Evolutionary conservation across 2,888 invertebrate species (phyloP).

Genomic region (Beris chalybata): DNA sequence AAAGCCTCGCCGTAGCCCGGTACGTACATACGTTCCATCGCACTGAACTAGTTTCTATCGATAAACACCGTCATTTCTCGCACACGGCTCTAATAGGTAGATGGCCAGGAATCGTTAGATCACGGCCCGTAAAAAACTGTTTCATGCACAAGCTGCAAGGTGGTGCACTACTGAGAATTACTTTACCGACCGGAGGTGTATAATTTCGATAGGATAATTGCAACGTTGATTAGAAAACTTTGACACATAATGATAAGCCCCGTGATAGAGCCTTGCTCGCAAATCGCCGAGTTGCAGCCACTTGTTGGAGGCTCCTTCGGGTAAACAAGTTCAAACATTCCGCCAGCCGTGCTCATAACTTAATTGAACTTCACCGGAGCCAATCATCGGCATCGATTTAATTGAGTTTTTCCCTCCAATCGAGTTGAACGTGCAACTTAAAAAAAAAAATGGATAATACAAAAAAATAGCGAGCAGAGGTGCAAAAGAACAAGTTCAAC

Average conservation of each 20-base stretch:
- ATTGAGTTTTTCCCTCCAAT: conserved; percentile 37
- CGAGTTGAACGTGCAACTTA: conserved; percentile 15
- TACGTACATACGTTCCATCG: background rate
- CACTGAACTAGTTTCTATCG: conserved; percentile 17
- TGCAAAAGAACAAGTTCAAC: too few species aligned
- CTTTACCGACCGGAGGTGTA: conserved; percentile 9
- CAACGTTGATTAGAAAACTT: conserved; percentile 38
- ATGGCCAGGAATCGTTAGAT: too few species aligned
- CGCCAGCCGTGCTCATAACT: conserved; percentile 34
- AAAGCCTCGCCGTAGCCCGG: too few species aligned
- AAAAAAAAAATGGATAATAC: too few species aligned
- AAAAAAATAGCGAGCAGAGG: too few species aligned
- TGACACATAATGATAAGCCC: conserved; percentile 38
- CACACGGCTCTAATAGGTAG: background rate
- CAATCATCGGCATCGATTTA: conserved; percentile 38
- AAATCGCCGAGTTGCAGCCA: conserved; percentile 20
- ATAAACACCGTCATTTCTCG: conserved; percentile 27
- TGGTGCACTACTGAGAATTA: too few species aligned
- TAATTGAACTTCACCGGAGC: conserved; percentile 36
- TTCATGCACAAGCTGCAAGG: too few species aligned
- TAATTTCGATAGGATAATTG: conserved; percentile 37
- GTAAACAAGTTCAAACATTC: conserved; percentile 31
- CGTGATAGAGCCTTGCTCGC: background rate
- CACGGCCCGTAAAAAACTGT: too few species aligned
- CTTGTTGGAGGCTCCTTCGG: conserved; percentile 27